Evolutionary conservation across 2,797 vertebrate genomes (phyloP).

Genomic region (Agapornis canus): DNA sequence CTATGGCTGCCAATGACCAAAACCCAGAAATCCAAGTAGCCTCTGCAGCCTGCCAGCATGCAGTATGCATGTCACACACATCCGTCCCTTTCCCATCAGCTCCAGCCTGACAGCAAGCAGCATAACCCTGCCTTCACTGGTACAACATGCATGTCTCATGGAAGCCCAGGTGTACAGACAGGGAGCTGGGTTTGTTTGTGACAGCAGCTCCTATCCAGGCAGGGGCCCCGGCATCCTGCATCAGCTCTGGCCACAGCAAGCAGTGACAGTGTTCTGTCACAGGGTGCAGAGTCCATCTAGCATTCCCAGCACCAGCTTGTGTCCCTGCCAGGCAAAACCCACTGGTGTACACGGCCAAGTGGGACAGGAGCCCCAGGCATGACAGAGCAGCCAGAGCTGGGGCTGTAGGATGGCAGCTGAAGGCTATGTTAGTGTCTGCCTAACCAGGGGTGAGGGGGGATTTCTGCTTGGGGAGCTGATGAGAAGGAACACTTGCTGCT

Average conservation of each 20-base stretch:
- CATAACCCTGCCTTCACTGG: not conserved
- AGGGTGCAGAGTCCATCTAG: not conserved
- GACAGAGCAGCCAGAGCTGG: not conserved
- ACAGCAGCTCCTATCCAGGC: not conserved
- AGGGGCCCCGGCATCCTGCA: not conserved
- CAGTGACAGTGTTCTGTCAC: not conserved
- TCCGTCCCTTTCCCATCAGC: not conserved
- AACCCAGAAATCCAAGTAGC: not conserved
- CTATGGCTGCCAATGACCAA: not conserved
- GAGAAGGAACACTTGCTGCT: not conserved
- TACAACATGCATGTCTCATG: not conserved
- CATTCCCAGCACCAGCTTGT: not conserved
- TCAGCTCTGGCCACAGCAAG: not conserved
- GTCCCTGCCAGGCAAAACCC: not conserved
- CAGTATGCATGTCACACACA: fast-evolving
- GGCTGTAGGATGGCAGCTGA: not conserved
- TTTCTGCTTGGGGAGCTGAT: not conserved
- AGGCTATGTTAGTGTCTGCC: not conserved
- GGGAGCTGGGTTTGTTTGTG: not conserved
- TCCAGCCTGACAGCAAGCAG: not conserved
- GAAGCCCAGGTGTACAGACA: not conserved
- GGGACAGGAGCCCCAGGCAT: not conserved
- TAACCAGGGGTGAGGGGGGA: not conserved
- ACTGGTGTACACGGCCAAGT: fast-evolving
- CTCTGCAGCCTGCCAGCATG: not conserved